phyloP scores from a whole-genome alignment of 2,113 vertebrate species.

The Malaclemys terrapin region DNA sequence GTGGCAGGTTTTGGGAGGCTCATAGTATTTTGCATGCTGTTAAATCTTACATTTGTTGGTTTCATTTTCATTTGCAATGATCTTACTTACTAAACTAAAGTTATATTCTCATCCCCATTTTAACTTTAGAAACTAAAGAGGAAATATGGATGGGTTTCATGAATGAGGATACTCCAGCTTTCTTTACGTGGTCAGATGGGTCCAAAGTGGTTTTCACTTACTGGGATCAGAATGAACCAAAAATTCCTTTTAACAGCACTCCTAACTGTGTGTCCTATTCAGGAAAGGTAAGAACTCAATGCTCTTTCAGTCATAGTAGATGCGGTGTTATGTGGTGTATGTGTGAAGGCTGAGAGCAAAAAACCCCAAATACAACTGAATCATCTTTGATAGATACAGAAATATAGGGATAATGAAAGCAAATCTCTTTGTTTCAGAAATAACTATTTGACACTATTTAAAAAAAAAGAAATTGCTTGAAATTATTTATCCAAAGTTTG shows the following conservation, averaged over 20 bases:
- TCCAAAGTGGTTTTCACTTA: conserved; percentile 87
- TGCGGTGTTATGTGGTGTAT: not conserved
- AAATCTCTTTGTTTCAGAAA: not conserved
- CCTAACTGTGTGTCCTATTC: conserved; percentile 89
- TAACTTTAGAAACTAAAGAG: conserved; percentile 76
- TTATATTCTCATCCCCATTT: not conserved
- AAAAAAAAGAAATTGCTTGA: not conserved
- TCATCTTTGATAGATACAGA: not conserved
- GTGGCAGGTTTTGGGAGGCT: not conserved
- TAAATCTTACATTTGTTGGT: not conserved
- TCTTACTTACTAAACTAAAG: not conserved
- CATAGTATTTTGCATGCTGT: not conserved
- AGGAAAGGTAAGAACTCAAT: conserved; percentile 82
- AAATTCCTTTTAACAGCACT: conserved; percentile 76
- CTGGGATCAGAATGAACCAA: conserved; percentile 89
- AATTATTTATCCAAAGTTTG: not conserved
- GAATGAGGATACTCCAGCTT: conserved; percentile 72
- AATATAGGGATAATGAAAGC: not conserved
- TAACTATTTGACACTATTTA: not conserved
- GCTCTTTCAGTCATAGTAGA: not conserved
- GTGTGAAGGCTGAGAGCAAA: not conserved
- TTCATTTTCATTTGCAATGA: not conserved
- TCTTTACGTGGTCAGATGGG: conserved; percentile 89
- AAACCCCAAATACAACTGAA: not conserved
- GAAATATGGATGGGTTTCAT: conserved; percentile 90